A percentile compares a stretch with the other conserved stretches of the same genome.
Conservation (phyloP, 2,797 vertebrate genomes). For the Molothrus aeneus region DNA sequence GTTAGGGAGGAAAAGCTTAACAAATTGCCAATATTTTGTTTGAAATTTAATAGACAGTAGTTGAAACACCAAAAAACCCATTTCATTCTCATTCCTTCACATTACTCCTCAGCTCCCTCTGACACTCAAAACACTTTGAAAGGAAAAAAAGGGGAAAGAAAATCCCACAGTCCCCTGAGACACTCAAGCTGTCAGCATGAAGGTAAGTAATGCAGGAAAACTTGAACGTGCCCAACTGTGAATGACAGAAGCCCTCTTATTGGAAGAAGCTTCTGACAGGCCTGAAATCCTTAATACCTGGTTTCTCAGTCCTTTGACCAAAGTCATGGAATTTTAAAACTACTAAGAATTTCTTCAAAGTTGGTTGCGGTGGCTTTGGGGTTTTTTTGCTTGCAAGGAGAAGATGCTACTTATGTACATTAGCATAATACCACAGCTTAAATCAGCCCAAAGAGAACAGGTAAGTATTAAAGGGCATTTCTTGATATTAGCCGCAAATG, state of each 20-base stretch:
- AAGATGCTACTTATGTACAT: neutral
- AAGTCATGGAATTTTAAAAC: constrained; percentile 72
- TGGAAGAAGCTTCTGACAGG: constrained; percentile 74
- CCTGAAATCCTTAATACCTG: constrained; percentile 73
- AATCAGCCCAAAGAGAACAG: constrained; percentile 39
- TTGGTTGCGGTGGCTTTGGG: neutral
- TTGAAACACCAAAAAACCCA: constrained; percentile 35
- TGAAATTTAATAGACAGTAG: constrained; percentile 63
- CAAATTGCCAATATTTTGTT: constrained; percentile 73
- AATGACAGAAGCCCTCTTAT: constrained; percentile 76
- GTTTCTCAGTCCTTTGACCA: constrained; percentile 66
- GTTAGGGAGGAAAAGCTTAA: constrained; percentile 62
- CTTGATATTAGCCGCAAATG: neutral
- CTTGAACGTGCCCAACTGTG: constrained; percentile 71
- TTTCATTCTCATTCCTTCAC: constrained; percentile 48
- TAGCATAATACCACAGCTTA: neutral
- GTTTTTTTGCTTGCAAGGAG: neutral
- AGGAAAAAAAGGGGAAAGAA: constrained; percentile 55
- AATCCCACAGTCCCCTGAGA: constrained; percentile 69
- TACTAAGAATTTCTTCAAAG: constrained; percentile 53
- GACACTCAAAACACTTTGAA: constrained; percentile 71
- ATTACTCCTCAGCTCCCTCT: constrained; percentile 32
- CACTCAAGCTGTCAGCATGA: constrained; percentile 73
- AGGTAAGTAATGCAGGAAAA: constrained; percentile 74
- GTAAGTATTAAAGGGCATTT: neutral